These are phyloP conservation scores for Mesocentrotus franciscanus DNA, from an alignment of 53 echinoderm and acorn worm genomes.

Conservation along the genomic window DNA sequence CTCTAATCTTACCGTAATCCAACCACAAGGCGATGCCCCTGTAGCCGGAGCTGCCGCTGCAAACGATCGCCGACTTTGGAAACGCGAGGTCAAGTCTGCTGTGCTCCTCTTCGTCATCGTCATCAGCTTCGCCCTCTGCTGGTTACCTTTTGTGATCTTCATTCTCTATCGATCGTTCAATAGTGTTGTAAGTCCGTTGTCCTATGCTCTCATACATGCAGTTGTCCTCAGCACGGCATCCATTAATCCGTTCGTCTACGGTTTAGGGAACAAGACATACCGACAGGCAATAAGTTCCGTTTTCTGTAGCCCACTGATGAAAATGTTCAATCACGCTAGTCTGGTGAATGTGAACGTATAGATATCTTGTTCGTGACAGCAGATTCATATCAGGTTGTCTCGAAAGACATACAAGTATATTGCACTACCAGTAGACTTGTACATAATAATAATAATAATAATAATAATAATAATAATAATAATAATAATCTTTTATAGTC, in stretches of 20 bases:
- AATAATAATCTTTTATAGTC: no score
- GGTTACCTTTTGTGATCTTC: conserved; percentile 20
- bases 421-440: background rate
- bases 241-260: conserved; percentile 66
- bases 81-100: conserved; percentile 47
- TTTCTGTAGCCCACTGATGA: conserved; percentile 21
- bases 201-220: conserved; percentile 39
- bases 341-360: background rate
- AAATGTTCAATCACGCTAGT: background rate
- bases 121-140: conserved; percentile 16
- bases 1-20: background rate
- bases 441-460: no score
- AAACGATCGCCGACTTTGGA: conserved; percentile 24
- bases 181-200: background rate
- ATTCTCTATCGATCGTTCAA: background rate
- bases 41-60: background rate
- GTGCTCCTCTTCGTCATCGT: conserved; percentile 25
- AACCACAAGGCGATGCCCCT: background rate
- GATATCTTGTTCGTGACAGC: background rate
- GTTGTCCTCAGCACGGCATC: conserved; percentile 44
- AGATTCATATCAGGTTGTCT: background rate
- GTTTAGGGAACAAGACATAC: conserved; percentile 65
- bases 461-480: no score
- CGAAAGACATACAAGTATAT: background rate
- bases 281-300: conserved; percentile 41